Evolutionary conservation across 2,888 invertebrate species (phyloP).

Genomic region (Onthophagus sagittarius): DNA sequence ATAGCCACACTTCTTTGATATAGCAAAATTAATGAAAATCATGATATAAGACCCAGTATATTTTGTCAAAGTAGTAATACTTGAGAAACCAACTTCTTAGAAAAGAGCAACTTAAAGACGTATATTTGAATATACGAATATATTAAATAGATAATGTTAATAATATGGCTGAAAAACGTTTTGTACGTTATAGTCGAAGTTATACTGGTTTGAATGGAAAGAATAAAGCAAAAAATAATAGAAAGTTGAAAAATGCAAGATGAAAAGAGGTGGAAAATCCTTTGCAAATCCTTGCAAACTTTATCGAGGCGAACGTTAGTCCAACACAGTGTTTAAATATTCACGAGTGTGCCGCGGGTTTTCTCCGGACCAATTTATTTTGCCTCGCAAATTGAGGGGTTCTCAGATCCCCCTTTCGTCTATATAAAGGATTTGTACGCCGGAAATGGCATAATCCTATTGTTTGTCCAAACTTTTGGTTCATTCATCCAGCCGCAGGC

Average conservation of each 20-base stretch:
- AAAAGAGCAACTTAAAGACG: too few species aligned
- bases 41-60: too few species aligned
- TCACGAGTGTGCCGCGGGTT: neutral
- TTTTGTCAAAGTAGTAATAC: too few species aligned
- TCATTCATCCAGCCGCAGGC: neutral
- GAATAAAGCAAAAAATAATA: neutral
- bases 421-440: constrained; percentile 4
- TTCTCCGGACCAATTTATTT: constrained; percentile 5
- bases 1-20: too few species aligned
- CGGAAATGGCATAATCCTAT: neutral
- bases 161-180: too few species aligned
- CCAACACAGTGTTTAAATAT: neutral
- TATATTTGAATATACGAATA: too few species aligned
- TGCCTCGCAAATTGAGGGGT: constrained; percentile 16
- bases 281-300: neutral
- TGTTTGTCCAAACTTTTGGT: constrained; percentile 7
- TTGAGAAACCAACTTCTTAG: too few species aligned
- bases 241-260: neutral
- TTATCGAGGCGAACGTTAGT: neutral
- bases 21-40: too few species aligned
- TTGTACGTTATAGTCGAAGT: too few species aligned
- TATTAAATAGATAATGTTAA: too few species aligned
- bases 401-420: neutral
- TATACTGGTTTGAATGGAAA: too few species aligned
- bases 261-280: neutral